Conservation (phyloP, 2,888 invertebrate species). For the Ophioninae sp. region DNA sequence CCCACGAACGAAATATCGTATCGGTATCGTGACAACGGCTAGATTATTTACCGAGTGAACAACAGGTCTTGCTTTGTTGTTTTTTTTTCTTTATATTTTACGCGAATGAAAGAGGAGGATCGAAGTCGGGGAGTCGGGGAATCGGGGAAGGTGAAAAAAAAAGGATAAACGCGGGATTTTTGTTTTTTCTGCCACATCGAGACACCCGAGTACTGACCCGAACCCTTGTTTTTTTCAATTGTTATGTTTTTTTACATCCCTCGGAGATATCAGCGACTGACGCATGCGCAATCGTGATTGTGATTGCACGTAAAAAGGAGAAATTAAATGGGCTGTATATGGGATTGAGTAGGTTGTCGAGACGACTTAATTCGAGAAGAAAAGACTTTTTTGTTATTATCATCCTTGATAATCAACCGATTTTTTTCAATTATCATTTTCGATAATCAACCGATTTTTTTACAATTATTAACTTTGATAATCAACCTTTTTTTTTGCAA, state of each 20-base stretch:
- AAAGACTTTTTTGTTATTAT: too few relatives aligned
- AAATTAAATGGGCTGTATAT: not conserved
- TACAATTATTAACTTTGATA: too few relatives aligned
- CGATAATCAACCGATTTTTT: too few relatives aligned
- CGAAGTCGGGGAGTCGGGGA: not conserved
- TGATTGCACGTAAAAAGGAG: not conserved
- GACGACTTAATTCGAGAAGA: too few relatives aligned
- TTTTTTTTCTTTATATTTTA: slow-evolving; percentile 1
- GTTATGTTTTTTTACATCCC: not conserved
- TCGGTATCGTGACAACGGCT: too few relatives aligned
- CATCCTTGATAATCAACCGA: too few relatives aligned
- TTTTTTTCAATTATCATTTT: too few relatives aligned
- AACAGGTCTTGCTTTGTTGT: slow-evolving; percentile 39
- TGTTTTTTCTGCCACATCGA: not conserved
- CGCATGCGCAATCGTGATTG: not conserved
- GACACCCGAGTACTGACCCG: slow-evolving; percentile 36
- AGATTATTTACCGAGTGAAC: slow-evolving; percentile 40
- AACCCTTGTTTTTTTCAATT: not conserved
- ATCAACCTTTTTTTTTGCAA: too few relatives aligned
- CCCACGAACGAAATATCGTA: not conserved
- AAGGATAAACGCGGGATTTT: not conserved
- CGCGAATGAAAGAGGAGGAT: slow-evolving; percentile 18
- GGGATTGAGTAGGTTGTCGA: too few relatives aligned
- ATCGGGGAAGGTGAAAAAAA: slow-evolving; percentile 3
- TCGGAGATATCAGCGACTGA: not conserved